Evolutionary conservation across 2,113 vertebrate genomes (phyloP).

Genomic region (Microcebus ravelobensis): DNA sequence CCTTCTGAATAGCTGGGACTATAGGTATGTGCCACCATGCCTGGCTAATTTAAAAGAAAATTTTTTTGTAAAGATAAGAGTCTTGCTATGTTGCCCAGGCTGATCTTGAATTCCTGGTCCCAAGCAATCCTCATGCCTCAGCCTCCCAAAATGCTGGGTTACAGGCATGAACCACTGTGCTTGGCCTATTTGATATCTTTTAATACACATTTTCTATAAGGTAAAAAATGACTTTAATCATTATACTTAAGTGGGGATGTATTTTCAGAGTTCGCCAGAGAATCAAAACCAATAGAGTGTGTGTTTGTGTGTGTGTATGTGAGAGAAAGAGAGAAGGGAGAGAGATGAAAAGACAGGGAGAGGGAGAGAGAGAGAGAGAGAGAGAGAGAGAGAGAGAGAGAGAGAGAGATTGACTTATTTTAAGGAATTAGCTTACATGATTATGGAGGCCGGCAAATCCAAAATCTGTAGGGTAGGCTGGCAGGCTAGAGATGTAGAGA

Average conservation of each 20-base stretch:
- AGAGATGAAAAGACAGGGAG: neutral
- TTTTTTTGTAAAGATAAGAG: neutral
- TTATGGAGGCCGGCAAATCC: neutral
- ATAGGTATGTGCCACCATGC: neutral
- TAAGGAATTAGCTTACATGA: neutral
- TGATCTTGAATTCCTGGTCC: neutral
- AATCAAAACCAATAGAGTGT: neutral
- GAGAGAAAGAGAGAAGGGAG: no score
- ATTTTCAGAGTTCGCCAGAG: neutral
- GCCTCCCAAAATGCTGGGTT: no score
- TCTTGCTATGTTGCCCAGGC: neutral
- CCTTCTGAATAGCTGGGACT: neutral
- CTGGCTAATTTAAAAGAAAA: neutral
- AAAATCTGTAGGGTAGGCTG: neutral
- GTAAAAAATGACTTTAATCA: neutral
- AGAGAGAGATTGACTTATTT: neutral
- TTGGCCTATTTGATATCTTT: neutral
- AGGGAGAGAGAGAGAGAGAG: neutral
- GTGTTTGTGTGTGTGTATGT: fast-evolving
- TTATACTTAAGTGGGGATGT: neutral
- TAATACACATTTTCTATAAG: neutral
- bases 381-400: no score
- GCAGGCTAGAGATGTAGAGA: neutral
- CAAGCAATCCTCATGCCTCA: neutral
- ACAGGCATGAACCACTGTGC: no score